These are phyloP conservation scores for Drosophila anomelani DNA, from an alignment of 2,888 invertebrate species.

Conservation along the genomic window DNA sequence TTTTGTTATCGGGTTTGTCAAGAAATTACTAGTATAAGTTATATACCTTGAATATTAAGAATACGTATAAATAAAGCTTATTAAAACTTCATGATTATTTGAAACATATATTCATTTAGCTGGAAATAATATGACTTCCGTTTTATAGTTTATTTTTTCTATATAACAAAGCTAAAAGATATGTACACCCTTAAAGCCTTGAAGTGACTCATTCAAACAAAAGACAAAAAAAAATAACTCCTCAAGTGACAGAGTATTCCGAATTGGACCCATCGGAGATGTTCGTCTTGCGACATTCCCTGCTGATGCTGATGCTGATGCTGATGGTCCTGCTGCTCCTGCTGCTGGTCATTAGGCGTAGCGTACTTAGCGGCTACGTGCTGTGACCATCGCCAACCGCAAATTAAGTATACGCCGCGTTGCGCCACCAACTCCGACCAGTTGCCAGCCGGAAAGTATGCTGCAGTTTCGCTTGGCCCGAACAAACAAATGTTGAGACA, in stretches of 20 bases:
- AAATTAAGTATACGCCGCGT: conserved; percentile 68
- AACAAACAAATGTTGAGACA: conserved; percentile 65
- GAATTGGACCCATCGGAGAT: conserved; percentile 10
- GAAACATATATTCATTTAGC: not conserved
- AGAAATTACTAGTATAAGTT: not conserved
- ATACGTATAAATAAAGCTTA: not conserved
- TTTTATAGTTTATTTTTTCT: not conserved
- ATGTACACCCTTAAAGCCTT: not conserved
- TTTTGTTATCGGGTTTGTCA: conserved; percentile 1
- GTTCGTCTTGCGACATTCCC: conserved; percentile 4
- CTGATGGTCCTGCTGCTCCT: conserved; percentile 11
- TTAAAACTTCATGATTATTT: not conserved
- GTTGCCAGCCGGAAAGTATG: conserved; percentile 36
- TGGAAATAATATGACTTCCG: not conserved
- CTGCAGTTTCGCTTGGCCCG: conserved; percentile 55
- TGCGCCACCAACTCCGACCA: conserved; percentile 36
- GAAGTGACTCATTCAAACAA: not conserved
- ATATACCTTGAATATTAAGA: not conserved
- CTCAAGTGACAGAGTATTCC: conserved; percentile 4
- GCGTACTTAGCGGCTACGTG: conserved; percentile 68
- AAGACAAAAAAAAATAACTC: not conserved
- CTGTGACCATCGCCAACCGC: conserved; percentile 61
- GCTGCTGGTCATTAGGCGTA: conserved; percentile 61
- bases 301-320: conserved; percentile 19
- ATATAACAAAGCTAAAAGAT: not conserved